Percentiles rank a stretch among this genome's conserved stretches.
These are phyloP conservation scores for Phaetusa simplex DNA, from an alignment of 2,113 vertebrate species.

Conservation along the genomic window DNA sequence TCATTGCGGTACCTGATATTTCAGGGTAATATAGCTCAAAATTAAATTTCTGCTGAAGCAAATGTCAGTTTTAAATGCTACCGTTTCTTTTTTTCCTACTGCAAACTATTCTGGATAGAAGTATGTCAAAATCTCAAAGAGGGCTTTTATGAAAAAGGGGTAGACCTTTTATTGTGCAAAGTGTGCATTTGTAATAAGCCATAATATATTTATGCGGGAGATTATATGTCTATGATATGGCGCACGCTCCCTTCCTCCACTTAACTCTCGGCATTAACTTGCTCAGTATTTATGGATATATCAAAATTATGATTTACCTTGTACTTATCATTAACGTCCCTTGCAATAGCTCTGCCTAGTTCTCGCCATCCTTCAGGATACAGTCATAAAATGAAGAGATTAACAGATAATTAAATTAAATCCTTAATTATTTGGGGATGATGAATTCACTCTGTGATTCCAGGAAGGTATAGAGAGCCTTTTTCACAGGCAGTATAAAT, in stretches of 20 bases:
- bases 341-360: neutral
- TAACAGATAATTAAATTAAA: slow-evolving; percentile 52
- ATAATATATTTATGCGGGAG: slow-evolving; percentile 36
- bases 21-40: slow-evolving; percentile 16
- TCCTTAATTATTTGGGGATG: slow-evolving; percentile 67
- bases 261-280: slow-evolving; percentile 34
- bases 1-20: neutral
- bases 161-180: neutral
- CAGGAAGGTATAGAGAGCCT: slow-evolving; percentile 44
- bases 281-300: neutral
- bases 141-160: neutral
- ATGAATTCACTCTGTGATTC: slow-evolving; percentile 45
- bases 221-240: slow-evolving; percentile 4
- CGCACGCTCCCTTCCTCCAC: neutral
- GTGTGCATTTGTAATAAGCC: slow-evolving; percentile 19
- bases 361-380: slow-evolving; percentile 46
- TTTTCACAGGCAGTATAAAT: slow-evolving; percentile 26
- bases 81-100: neutral
- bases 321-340: slow-evolving; percentile 36
- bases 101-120: neutral
- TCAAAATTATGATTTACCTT: slow-evolving; percentile 15
- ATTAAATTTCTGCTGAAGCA: slow-evolving; percentile 18
- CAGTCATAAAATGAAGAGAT: slow-evolving; percentile 18
- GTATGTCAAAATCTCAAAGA: neutral
- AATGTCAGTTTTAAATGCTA: slow-evolving; percentile 17